Evolutionary conservation across 2,113 vertebrate genomes (phyloP), one percentile per base, ranked within the genome.

Genomic region (Semnornis frantzii): DNA sequence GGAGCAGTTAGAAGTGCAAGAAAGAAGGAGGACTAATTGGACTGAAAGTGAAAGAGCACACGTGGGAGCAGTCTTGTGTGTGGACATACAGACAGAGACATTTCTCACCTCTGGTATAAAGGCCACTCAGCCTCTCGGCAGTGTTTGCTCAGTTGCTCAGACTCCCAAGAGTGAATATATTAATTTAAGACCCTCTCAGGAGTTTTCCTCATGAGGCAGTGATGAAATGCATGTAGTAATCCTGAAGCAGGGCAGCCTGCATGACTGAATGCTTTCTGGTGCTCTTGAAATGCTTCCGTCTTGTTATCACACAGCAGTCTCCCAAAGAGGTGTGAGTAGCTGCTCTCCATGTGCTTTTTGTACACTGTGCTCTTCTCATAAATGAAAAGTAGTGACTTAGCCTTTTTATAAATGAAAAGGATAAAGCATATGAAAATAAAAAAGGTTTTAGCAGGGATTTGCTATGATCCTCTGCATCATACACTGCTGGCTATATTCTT

Each of bases 1-100:
- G 23, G 42, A 65, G 39, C 34, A 8, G 33, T 8, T 76, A 54
- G 10, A 46, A 13, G 19, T 31, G 39, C 19, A 59, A 58, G 72
- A 39, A 50, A 68, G 12, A 34, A 19, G 60, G n/a, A 86, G 9
- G 19, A 18, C 4, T 59, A 24, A 28, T 8, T 2, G 5, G 20
- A 18, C 2, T 46, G 71, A 23, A 69, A 80, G 24, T 28, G 27
- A 34, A 42, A 69, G 54, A 37, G 39, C 20, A 14, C 5, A 12
- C 0, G 0, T 5, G 5, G 2, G 16, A 37, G 11, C 23, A 60
- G 21, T n/a, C 57, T 19, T 2, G 0, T 18, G 25, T 14, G 6
- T 37, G 39, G 23, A 8, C 54, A 28, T 28, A 11, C 2, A 73
- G 13, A 31, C 15, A 24, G 3, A 37, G 12, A 7, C 54, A 23